Conservation (phyloP, 2,113 vertebrate species). For the Anarrhichthys ocellatus region DNA sequence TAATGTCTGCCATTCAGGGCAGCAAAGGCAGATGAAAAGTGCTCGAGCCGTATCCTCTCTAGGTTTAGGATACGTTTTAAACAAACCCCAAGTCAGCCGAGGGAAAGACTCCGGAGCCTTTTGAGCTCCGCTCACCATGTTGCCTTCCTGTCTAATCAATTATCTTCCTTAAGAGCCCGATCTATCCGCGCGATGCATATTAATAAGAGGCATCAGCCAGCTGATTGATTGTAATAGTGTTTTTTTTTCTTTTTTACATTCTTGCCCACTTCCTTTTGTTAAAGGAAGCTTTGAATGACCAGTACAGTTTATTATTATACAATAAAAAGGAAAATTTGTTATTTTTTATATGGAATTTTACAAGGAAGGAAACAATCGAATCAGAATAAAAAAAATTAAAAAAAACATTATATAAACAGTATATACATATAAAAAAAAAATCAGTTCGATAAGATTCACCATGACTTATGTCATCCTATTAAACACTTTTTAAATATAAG, state of each 20-base stretch:
- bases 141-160: slow-evolving; percentile 90
- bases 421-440: neutral
- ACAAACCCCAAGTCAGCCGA: slow-evolving; percentile 55
- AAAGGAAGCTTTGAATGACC: slow-evolving; percentile 55
- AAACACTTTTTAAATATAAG: slow-evolving; percentile 5
- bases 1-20: slow-evolving; percentile 15
- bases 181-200: slow-evolving; percentile 87
- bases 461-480: neutral
- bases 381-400: neutral
- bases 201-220: slow-evolving; percentile 85
- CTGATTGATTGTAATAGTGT: slow-evolving; percentile 84
- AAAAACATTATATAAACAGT: neutral
- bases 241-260: slow-evolving; percentile 29
- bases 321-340: neutral
- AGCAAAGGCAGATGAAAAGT: slow-evolving; percentile 31
- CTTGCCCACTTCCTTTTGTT: slow-evolving; percentile 50
- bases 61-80: slow-evolving; percentile 50
- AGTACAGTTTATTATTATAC: slow-evolving; percentile 8
- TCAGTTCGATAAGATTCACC: neutral
- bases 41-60: slow-evolving; percentile 31
- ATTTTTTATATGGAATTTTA: neutral
- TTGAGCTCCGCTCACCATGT: slow-evolving; percentile 65
- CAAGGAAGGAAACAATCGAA: neutral
- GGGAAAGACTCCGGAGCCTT: slow-evolving; percentile 48
- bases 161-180: slow-evolving; percentile 84